A percentile compares a stretch with the other conserved stretches of the same genome.
phyloP scores from a whole-genome alignment of 1,140 invertebrate genomes.

The Caenorhabditis latens region DNA sequence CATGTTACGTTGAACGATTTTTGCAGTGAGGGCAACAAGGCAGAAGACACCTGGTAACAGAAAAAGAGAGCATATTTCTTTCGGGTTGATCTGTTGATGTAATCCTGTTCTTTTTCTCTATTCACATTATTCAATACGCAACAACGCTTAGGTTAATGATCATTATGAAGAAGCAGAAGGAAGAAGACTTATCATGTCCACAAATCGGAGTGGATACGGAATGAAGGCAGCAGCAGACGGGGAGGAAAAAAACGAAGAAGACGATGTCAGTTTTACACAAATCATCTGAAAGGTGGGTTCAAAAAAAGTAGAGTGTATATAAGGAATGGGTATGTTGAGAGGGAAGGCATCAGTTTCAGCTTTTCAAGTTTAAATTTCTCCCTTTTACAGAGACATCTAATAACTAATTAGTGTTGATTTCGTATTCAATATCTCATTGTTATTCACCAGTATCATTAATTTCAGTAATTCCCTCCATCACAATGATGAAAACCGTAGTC shows the following conservation, averaged over 20 bases:
- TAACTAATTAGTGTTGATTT: too few species aligned
- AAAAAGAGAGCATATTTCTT: neutral
- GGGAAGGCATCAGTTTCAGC: constrained; percentile 7
- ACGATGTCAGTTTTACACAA: constrained; percentile 16
- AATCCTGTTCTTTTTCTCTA: constrained; percentile 16
- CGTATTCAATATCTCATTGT: too few species aligned
- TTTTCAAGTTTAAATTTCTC: neutral
- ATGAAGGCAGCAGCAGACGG: neutral
- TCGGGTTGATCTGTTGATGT: neutral
- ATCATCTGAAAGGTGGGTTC: constrained; percentile 36
- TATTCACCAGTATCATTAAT: neutral
- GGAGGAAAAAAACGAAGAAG: neutral
- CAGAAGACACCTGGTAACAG: neutral
- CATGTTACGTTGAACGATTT: constrained; percentile 41
- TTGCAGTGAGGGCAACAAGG: constrained; percentile 1
- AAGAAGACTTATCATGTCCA: constrained; percentile 24
- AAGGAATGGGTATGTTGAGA: neutral
- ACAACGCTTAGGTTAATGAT: constrained; percentile 20
- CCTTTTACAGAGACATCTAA: too few species aligned
- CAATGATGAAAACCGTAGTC: constrained; percentile 53
- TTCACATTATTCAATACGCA: neutral
- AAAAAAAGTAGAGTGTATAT: constrained; percentile 30
- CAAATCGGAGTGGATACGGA: constrained; percentile 28
- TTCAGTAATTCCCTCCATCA: constrained; percentile 26
- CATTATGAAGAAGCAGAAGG: neutral